Evolutionary conservation across 2,797 vertebrate species (phyloP).

Genomic region (Urophycis tenuis): DNA sequence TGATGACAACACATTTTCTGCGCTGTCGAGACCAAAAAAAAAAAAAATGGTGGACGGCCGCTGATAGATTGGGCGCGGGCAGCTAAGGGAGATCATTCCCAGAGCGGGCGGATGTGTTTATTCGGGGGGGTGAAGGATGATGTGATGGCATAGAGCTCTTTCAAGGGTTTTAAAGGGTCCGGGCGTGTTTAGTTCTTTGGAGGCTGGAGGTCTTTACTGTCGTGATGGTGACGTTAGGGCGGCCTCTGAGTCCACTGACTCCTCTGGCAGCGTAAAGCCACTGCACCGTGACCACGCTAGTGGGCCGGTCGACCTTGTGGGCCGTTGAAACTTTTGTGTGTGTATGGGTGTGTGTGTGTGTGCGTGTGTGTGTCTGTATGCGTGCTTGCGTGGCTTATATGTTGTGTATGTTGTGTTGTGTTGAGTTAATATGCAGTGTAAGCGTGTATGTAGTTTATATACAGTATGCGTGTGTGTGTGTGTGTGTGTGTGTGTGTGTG

Average conservation of each 20-base stretch:
- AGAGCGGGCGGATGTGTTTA: slow-evolving; percentile 24
- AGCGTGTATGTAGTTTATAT: not conserved
- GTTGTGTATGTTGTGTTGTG: not conserved
- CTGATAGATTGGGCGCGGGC: slow-evolving; percentile 25
- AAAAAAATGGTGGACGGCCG: not conserved
- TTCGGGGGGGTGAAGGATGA: slow-evolving; percentile 26
- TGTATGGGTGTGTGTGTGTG: not conserved
- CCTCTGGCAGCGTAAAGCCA: not conserved
- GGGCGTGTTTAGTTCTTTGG: not conserved
- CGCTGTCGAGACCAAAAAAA: slow-evolving; percentile 12
- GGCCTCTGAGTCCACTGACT: not conserved
- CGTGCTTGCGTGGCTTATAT: not conserved
- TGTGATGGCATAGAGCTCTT: slow-evolving; percentile 10
- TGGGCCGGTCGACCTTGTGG: not conserved
- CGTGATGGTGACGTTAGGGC: not conserved
- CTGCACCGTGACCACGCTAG: not conserved
- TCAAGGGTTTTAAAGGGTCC: not conserved
- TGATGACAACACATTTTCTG: slow-evolving; percentile 25
- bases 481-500: not conserved
- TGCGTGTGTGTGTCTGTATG: too few species aligned
- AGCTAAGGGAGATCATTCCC: not conserved
- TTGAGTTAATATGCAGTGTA: too few species aligned
- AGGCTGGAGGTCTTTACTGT: not conserved
- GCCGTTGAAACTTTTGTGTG: not conserved
- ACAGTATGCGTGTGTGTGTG: not conserved